A percentile compares a stretch with the other conserved stretches of the same genome.
Conservation (phyloP, 2,888 invertebrate genomes). For the Tupiocoris notatus region DNA sequence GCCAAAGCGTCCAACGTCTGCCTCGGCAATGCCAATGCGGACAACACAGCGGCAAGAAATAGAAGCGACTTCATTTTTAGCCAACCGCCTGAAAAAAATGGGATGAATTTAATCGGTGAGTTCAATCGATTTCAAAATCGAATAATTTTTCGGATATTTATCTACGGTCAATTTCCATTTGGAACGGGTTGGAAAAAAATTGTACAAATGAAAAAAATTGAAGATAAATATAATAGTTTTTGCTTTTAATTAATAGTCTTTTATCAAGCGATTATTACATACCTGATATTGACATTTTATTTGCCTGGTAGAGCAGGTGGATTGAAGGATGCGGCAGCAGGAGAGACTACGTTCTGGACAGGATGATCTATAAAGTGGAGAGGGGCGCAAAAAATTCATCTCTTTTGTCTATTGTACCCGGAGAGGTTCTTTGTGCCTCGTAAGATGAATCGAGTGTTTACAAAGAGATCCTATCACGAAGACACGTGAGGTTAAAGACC, state of each 20-base stretch:
- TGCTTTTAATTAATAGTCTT: too few species aligned
- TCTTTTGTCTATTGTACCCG: constrained; percentile 35
- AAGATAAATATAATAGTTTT: too few species aligned
- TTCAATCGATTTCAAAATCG: too few species aligned
- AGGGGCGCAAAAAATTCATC: constrained; percentile 9
- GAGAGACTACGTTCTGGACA: constrained; percentile 23
- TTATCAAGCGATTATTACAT: too few species aligned
- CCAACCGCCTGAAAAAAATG: too few species aligned
- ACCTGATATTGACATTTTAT: too few species aligned
- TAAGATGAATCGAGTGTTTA: neutral
- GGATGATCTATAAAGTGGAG: constrained; percentile 1
- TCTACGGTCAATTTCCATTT: too few species aligned
- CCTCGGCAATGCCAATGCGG: neutral
- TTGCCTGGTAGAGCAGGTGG: neutral
- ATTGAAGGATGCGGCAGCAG: neutral
- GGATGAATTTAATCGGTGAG: too few species aligned
- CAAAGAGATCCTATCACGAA: neutral
- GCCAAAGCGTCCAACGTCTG: neutral
- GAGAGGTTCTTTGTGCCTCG: constrained; percentile 15
- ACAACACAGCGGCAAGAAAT: neutral
- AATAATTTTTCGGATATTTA: too few species aligned
- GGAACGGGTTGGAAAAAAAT: neutral
- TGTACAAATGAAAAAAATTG: too few species aligned
- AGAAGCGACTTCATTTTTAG: neutral
- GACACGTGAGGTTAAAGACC: neutral